Evolutionary conservation across 2,797 vertebrate genomes (phyloP).

Genomic region (Okamejei kenojei): DNA sequence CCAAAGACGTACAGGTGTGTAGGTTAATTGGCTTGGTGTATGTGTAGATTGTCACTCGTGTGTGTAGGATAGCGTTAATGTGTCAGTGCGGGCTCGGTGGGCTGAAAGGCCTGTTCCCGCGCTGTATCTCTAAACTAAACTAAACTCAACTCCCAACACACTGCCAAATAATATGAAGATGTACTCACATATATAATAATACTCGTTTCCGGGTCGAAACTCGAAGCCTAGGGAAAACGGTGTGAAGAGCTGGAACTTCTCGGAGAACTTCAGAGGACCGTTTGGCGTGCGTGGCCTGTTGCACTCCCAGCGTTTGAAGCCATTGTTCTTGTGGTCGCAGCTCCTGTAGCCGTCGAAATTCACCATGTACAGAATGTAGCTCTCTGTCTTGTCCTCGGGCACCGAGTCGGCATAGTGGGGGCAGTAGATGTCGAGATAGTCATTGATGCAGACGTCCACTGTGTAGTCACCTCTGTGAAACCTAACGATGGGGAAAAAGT

Average conservation of each 20-base stretch:
- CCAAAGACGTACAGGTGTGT: no score
- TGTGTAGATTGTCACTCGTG: no score
- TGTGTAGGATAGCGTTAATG: no score
- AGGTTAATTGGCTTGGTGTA: no score
- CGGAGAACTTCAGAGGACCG: constrained; percentile 86
- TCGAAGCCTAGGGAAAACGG: constrained; percentile 93
- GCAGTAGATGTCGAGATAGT: constrained; percentile 95
- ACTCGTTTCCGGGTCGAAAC: constrained; percentile 87
- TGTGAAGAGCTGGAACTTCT: constrained; percentile 96
- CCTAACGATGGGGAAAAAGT: constrained; percentile 50
- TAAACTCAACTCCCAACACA: no score
- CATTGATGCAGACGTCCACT: constrained; percentile 88
- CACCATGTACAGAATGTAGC: constrained; percentile 88
- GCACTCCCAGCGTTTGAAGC: constrained; percentile 95
- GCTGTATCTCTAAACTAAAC: no score
- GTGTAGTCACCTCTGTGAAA: constrained; percentile 79
- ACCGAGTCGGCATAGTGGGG: constrained; percentile 77
- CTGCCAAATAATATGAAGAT: no score
- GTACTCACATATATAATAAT: constrained; percentile 92
- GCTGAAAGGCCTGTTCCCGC: no score
- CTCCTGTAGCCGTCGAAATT: constrained; percentile 79
- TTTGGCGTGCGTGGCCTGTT: constrained; percentile 76
- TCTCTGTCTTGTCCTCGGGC: constrained; percentile 70
- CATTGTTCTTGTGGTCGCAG: constrained; percentile 79
- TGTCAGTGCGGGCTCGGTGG: no score